These are phyloP conservation scores for Boulengeromyrus knoepffleri DNA, from an alignment of 2,113 vertebrate species.

Conservation along the genomic window DNA sequence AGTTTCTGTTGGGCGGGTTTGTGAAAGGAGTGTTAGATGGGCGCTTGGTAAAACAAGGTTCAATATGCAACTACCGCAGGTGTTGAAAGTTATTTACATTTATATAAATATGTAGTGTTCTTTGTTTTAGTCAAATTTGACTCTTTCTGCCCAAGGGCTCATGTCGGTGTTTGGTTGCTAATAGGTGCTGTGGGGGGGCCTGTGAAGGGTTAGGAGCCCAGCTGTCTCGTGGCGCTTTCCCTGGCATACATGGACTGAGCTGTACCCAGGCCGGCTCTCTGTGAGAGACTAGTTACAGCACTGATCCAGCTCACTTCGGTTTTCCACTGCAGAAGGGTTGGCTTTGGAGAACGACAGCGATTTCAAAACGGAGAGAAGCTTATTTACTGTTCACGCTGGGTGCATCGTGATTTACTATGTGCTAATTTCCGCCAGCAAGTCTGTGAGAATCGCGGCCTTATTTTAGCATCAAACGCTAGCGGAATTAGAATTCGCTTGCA, in stretches of 20 bases:
- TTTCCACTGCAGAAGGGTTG: background rate
- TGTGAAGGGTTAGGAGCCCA: background rate
- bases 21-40: background rate
- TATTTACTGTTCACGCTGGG: background rate
- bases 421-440: background rate
- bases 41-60: background rate
- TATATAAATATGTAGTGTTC: background rate
- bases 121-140: background rate
- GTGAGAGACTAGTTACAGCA: background rate
- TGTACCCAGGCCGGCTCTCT: background rate
- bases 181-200: background rate
- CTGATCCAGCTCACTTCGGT: background rate
- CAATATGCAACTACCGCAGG: background rate
- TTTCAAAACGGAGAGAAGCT: background rate
- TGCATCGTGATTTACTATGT: background rate
- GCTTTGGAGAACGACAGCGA: background rate
- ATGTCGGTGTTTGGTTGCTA: background rate
- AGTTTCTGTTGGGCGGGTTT: background rate
- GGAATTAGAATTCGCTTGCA: background rate
- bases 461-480: background rate
- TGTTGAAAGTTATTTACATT: background rate
- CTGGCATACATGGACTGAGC: background rate
- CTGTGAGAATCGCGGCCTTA: background rate
- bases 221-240: background rate
- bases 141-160: background rate